Conservation (phyloP, 2,113 vertebrate genomes). For the Chiloscyllium plagiosum region DNA sequence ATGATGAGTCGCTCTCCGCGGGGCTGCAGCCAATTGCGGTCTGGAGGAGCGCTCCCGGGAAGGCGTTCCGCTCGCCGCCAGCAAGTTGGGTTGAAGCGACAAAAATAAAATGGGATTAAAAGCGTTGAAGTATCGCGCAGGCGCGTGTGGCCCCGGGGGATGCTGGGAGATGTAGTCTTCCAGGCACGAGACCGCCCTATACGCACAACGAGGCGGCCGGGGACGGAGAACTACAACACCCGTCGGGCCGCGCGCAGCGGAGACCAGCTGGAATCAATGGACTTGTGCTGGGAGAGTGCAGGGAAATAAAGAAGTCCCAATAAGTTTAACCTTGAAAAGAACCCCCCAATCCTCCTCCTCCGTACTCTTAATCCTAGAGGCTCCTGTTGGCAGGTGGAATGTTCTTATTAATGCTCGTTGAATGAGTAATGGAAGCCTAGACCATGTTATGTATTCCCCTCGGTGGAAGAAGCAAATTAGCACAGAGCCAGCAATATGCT, state of each 20-base stretch:
- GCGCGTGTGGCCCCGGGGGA: neutral
- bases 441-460: neutral
- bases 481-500: neutral
- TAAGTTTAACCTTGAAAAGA: neutral
- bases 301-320: neutral
- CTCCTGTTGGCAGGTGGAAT: neutral
- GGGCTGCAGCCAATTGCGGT: neutral
- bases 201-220: neutral
- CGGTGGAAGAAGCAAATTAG: neutral
- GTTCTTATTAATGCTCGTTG: neutral
- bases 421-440: neutral
- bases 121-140: neutral
- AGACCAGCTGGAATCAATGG: neutral
- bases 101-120: neutral
- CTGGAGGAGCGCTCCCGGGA: neutral
- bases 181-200: accelerated
- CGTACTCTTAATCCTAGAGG: neutral
- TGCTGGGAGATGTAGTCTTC: neutral
- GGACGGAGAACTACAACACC: neutral
- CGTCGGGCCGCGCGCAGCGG: neutral
- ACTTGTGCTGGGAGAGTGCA: neutral
- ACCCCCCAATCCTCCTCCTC: neutral
- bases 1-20: neutral
- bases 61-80: neutral
- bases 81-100: neutral